phyloP scores from a whole-genome alignment of 2,888 invertebrate species.

The Conchocele bisecta region DNA sequence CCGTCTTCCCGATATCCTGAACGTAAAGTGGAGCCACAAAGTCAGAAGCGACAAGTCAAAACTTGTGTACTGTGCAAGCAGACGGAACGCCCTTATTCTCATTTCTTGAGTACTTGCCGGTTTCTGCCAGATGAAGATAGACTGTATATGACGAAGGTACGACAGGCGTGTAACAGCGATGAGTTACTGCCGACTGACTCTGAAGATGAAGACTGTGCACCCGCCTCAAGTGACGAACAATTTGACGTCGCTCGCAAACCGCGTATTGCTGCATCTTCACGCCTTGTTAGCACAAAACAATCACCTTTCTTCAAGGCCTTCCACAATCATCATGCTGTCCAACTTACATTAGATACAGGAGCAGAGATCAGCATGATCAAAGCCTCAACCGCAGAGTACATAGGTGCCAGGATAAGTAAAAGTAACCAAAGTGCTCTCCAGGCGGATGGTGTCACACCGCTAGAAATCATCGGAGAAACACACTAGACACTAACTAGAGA shows the following conservation, averaged over 20 bases:
- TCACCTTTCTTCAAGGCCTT: conserved; percentile 44
- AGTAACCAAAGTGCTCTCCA: conserved; percentile 42
- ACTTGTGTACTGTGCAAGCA: no score
- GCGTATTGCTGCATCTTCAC: no score
- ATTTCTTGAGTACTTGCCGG: conserved; percentile 1
- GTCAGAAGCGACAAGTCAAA: no score
- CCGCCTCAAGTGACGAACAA: no score
- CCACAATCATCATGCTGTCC: conserved; percentile 34
- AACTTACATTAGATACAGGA: conserved; percentile 41
- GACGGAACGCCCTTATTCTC: no score
- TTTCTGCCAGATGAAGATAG: conserved; percentile 1
- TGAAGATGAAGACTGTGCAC: no score
- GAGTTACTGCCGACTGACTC: no score
- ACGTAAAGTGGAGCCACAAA: no score
- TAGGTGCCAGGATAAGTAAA: conserved; percentile 25
- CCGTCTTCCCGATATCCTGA: no score
- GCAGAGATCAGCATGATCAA: conserved; percentile 42
- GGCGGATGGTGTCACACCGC: conserved; percentile 52
- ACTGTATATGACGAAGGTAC: no score
- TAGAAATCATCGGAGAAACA: conserved; percentile 44
- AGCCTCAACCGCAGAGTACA: conserved; percentile 7
- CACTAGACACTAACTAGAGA: conserved; percentile 18
- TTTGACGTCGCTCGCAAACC: no score
- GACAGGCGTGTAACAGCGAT: no score
- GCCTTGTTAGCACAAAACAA: conserved; percentile 30